phyloP scores from a whole-genome alignment of 1,140 invertebrate genomes.

The Battus philenor region DNA sequence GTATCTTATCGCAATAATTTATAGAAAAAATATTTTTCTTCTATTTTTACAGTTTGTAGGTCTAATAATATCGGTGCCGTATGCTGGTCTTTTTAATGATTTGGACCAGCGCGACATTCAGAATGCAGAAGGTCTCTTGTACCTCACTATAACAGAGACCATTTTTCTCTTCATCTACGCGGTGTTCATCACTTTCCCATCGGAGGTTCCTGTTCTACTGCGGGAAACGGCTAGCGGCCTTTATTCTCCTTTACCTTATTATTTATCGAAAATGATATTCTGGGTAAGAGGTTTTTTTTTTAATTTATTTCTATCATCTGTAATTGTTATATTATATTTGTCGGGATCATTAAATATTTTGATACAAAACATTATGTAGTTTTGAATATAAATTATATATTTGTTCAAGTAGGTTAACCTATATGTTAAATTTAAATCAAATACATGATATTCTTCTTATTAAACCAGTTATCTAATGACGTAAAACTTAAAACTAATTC shows the following conservation, averaged over 20 bases:
- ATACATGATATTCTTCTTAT: too few species aligned
- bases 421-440: too few species aligned
- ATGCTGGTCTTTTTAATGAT: slow-evolving; percentile 74
- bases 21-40: too few species aligned
- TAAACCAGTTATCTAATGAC: too few species aligned
- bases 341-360: too few species aligned
- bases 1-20: too few species aligned
- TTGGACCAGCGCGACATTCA: slow-evolving; percentile 80
- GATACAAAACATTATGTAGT: too few species aligned
- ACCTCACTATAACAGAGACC: slow-evolving; percentile 82
- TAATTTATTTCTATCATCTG: too few species aligned
- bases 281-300: slow-evolving; percentile 77
- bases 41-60: slow-evolving; percentile 76
- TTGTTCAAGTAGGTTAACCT: too few species aligned
- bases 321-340: too few species aligned
- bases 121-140: slow-evolving; percentile 82
- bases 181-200: slow-evolving; percentile 82
- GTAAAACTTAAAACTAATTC: too few species aligned
- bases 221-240: slow-evolving; percentile 82
- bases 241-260: slow-evolving; percentile 81
- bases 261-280: slow-evolving; percentile 82
- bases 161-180: slow-evolving; percentile 83
- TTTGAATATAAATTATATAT: too few species aligned
- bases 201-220: slow-evolving; percentile 80
- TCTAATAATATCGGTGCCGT: slow-evolving; percentile 78